Evolutionary conservation across 2,888 invertebrate genomes (phyloP), one percentile per base, ranked within the genome.

Genomic region (Galerucella nymphaeae): DNA sequence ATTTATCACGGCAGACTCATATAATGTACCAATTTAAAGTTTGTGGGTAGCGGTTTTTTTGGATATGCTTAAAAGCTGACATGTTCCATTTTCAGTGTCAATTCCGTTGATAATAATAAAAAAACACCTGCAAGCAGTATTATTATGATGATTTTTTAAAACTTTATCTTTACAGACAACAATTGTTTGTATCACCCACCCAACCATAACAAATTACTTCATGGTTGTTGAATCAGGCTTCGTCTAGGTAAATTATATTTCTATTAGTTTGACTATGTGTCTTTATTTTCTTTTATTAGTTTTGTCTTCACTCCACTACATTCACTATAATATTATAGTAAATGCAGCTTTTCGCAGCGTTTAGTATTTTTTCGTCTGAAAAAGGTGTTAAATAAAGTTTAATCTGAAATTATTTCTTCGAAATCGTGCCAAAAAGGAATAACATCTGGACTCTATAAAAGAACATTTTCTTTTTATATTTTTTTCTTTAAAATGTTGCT

Each of bases 121-220:
- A 16, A 53, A 53, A 18, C 10, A 10, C 0, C 16, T 18, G 18
- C 9, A 53, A 10, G 53, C 53, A 9, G n/a, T 50, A 18, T 53
- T 53, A 53, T 53, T 53, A 53, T 18, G 18, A 53, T 53, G 18
- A 53, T 16, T 53, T 10, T 53, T 53, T 18, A 4, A 16, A 53
- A 53, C 9, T 9, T 53, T 18, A 53, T 16, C 53, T 53, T 53
- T 18, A 50, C 50, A 53, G 53, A 53, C 53, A 53, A 53, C 53
- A 53, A 53, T 53, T 53, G 53, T 53, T 53, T 53, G 53, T 53
- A 53, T 18, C 18, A 53, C 53, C 53, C 53, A 53, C 53, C 53
- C 53, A 53, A 53, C 53, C 53, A 53, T 53, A 53, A 53, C 53
- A 53, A 53, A 53, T 53, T 53, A 53, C 53, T 16, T 53, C 18